Evolutionary conservation across 1,140 invertebrate species (phyloP).

Genomic region (Caenorhabditis brenneri): DNA sequence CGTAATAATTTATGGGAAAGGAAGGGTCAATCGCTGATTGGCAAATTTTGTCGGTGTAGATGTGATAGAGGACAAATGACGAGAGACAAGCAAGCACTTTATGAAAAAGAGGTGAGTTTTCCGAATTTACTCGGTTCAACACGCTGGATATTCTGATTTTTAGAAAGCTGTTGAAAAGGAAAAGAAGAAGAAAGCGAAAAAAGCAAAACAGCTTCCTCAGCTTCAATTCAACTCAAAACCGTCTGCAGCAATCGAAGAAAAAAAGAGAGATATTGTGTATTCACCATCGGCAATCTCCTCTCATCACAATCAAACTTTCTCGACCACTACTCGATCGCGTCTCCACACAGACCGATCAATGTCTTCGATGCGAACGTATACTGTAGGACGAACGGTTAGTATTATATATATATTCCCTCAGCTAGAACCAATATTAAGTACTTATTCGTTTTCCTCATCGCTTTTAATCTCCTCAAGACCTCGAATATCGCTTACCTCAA

Average conservation of each 20-base stretch:
- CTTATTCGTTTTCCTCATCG: no score
- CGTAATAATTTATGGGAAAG: slow-evolving; percentile 50
- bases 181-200: slow-evolving; percentile 25
- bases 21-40: slow-evolving; percentile 39
- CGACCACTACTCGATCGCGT: neutral
- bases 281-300: neutral
- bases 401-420: no score
- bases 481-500: no score
- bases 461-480: no score
- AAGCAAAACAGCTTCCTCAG: neutral
- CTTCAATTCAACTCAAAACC: slow-evolving; percentile 14
- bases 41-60: slow-evolving; percentile 39
- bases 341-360: neutral
- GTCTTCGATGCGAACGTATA: neutral
- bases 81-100: slow-evolving; percentile 31
- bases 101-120: neutral
- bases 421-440: no score
- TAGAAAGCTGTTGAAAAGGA: slow-evolving; percentile 9
- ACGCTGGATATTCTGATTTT: neutral
- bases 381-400: neutral
- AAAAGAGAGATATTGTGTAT: neutral
- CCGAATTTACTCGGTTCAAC: neutral
- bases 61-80: slow-evolving; percentile 47
- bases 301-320: neutral
- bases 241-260: neutral